A percentile compares a stretch with the other conserved stretches of the same genome.
phyloP scores from a whole-genome alignment of 2,113 vertebrate genomes.

The Ahaetulla prasina region DNA sequence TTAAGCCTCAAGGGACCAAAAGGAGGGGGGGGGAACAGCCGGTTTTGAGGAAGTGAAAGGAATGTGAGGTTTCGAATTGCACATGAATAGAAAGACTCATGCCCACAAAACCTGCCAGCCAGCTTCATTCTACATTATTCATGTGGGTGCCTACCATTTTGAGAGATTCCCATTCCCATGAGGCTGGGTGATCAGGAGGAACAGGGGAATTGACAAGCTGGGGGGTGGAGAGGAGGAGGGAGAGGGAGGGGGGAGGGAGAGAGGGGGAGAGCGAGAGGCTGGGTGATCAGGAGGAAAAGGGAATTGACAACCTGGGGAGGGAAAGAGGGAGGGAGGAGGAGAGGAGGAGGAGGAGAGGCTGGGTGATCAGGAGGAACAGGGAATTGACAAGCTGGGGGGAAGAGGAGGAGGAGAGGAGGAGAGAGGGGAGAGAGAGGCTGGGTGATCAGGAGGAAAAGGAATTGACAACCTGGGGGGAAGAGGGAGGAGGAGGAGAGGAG shows the following conservation, averaged over 20 bases:
- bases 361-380: too few species aligned
- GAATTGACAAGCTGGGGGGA: too few species aligned
- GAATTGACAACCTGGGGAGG: too few species aligned
- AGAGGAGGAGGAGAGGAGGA: too few species aligned
- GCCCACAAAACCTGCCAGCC: background rate
- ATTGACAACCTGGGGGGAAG: too few species aligned
- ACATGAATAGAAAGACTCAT: background rate
- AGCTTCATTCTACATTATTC: background rate
- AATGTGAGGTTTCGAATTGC: background rate
- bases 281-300: too few species aligned
- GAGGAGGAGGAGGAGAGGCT: too few species aligned
- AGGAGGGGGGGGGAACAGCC: fast-evolving
- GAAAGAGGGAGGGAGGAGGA: too few species aligned
- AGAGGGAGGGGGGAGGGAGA: too few species aligned
- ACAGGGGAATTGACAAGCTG: background rate
- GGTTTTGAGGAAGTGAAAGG: background rate
- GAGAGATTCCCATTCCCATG: background rate
- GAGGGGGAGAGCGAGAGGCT: fast-evolving
- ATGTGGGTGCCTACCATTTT: background rate
- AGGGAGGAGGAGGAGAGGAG: too few species aligned
- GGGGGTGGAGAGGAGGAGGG: fast-evolving
- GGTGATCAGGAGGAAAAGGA: too few species aligned
- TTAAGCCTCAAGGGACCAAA: background rate
- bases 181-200: background rate
- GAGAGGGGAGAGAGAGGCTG: too few species aligned